These are phyloP conservation scores for Amiota communis DNA, from an alignment of 2,888 invertebrate genomes.

Conservation along the genomic window DNA sequence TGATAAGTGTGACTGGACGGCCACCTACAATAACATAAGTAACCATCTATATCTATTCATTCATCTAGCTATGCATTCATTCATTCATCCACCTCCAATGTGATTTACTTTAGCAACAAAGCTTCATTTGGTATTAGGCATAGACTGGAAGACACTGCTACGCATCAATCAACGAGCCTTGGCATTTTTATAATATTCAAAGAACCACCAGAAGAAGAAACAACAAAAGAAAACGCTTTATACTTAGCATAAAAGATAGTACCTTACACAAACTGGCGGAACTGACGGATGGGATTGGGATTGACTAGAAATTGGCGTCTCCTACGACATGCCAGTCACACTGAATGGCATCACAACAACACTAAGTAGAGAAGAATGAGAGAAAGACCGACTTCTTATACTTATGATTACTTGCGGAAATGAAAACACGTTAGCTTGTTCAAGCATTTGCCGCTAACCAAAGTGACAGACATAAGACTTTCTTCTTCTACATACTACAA, in stretches of 20 bases:
- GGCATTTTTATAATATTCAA: constrained; percentile 17
- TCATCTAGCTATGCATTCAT: neutral
- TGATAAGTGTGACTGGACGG: neutral
- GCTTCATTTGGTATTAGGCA: neutral
- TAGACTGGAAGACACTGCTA: neutral
- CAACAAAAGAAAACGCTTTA: neutral
- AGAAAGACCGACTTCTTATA: neutral
- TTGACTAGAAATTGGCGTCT: too few relatives aligned
- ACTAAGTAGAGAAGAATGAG: neutral
- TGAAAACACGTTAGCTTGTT: constrained; percentile 39
- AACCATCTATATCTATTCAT: constrained; percentile 15
- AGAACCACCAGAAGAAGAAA: neutral
- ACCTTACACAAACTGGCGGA: too few relatives aligned
- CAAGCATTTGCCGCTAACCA: constrained; percentile 28
- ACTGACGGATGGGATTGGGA: too few relatives aligned
- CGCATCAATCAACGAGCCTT: constrained; percentile 10
- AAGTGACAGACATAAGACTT: neutral
- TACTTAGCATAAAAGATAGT: neutral
- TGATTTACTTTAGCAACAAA: neutral
- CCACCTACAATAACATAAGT: neutral
- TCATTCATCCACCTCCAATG: neutral
- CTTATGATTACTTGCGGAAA: constrained; percentile 36
- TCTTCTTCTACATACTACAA: constrained; percentile 16
- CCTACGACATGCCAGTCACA: too few relatives aligned
- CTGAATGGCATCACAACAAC: neutral